Evolutionary conservation across 2,888 invertebrate genomes (phyloP), one percentile per base, ranked within the genome.

Genomic region (Stramonita haemastoma): DNA sequence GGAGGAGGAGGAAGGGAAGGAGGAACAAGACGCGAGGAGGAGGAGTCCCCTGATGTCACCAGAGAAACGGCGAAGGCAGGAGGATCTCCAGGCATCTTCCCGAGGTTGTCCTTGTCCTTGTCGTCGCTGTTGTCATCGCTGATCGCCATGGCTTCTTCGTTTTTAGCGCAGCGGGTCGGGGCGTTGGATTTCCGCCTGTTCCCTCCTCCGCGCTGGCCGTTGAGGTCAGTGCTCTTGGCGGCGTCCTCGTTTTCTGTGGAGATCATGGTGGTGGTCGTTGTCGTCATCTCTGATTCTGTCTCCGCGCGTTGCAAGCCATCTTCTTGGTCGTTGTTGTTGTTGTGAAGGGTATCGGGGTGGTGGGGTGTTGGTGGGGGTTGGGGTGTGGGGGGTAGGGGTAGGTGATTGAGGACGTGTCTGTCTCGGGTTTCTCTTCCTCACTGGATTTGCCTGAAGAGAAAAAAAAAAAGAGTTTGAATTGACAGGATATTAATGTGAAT

Each of bases 161-260:
- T 93, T 89, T 94, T 95, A 73, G 95, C 93, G 91, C 94, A 95
- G 29, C 95, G 90, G 26, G 94, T 95, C 15, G 95, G 95, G 46
- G 93, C 93, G 70, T 93, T 93, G 90, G 94, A 95, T 91, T 95
- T 95, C 87, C 95, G 90, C 56, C 94, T 90, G 89, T 93, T 95
- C 57, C 93, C 92, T 56, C 93, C 92, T 5, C 46, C 46, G 6
- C 93, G 90, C 19, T 92, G 92, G 13, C 91, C 87, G 36, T 90
- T 91, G 56, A 87, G 85, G 34, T 91, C 90, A 8, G 2, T 46
- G 29, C 73, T 66, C 73, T 83, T 91, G 86, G 90, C 90, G 1
- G 81, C 84, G 60, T 57, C 91, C 13, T 90, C 91, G 17, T 60
- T 73, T 1, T 88, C 73, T 1, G 36, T 57, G 36, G 66, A 5